Evolutionary conservation across 2,113 vertebrate genomes (phyloP).

Genomic region (Speoplatyrhinus poulsoni): DNA sequence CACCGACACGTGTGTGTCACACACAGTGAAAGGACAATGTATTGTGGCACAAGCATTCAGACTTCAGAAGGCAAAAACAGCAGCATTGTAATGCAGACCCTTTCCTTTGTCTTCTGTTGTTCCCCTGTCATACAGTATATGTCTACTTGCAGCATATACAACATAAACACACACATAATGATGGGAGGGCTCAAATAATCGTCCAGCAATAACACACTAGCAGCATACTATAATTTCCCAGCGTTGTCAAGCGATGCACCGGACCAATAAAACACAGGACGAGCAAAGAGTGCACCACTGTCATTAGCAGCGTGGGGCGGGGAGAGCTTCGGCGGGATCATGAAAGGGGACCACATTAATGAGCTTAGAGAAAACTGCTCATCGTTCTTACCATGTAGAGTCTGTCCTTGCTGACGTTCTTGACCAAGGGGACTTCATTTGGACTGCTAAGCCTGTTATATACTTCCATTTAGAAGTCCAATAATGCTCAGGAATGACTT

Average conservation of each 20-base stretch:
- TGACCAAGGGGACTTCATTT: slow-evolving; percentile 68
- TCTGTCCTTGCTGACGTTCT: slow-evolving; percentile 41
- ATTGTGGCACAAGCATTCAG: background rate
- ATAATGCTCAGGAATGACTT: slow-evolving; percentile 44
- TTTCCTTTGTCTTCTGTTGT: background rate
- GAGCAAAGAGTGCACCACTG: background rate
- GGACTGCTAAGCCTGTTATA: slow-evolving; percentile 49
- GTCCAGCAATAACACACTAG: slow-evolving; percentile 18
- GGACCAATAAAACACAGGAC: background rate
- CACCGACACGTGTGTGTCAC: no score
- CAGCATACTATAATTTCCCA: no score
- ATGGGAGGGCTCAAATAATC: slow-evolving; percentile 23
- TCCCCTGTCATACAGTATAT: slow-evolving; percentile 11
- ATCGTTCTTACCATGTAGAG: slow-evolving; percentile 56
- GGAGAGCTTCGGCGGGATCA: slow-evolving; percentile 46
- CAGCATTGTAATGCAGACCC: background rate
- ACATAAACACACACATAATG: slow-evolving; percentile 2
- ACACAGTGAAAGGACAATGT: background rate
- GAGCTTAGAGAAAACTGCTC: slow-evolving; percentile 55
- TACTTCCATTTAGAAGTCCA: slow-evolving; percentile 45
- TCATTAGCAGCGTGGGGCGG: slow-evolving; percentile 19
- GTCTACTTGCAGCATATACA: no score
- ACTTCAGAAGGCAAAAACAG: background rate
- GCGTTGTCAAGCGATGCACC: background rate
- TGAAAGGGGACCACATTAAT: slow-evolving; percentile 54